Percentiles rank a stretch among this genome's conserved stretches.
Evolutionary conservation across 2,888 invertebrate genomes (phyloP).

Genomic region (Cepaea hortensis): DNA sequence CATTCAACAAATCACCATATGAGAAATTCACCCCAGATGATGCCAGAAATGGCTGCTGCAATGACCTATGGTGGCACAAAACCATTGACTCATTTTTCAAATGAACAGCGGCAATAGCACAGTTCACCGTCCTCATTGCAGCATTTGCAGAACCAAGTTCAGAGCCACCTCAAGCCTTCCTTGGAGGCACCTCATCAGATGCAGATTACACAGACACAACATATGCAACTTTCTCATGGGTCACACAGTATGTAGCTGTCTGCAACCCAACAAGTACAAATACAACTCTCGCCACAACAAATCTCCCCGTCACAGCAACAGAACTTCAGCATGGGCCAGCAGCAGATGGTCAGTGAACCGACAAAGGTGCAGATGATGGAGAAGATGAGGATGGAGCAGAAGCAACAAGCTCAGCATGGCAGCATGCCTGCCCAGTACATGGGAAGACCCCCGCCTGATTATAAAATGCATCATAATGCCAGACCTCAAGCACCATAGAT

Average conservation of each 20-base stretch:
- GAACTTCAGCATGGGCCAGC: constrained; percentile 53
- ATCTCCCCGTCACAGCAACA: constrained; percentile 64
- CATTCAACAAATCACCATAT: no score
- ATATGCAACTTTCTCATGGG: constrained; percentile 77
- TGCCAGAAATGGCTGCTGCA: background rate
- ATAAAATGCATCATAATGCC: no score
- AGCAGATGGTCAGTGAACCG: constrained; percentile 50
- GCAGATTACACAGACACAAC: constrained; percentile 90
- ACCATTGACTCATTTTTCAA: constrained; percentile 72
- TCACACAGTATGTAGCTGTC: constrained; percentile 68
- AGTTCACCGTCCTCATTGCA: constrained; percentile 69
- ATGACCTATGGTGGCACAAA: constrained; percentile 67
- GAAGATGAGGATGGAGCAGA: constrained; percentile 53
- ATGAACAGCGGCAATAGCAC: constrained; percentile 59
- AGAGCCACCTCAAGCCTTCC: constrained; percentile 85
- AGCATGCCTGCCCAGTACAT: constrained; percentile 63
- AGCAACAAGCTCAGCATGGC: constrained; percentile 48
- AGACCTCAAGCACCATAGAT: constrained; percentile 32
- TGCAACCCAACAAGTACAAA: constrained; percentile 72
- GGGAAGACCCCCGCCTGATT: constrained; percentile 76
- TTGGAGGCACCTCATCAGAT: constrained; percentile 83
- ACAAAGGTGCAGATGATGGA: constrained; percentile 56
- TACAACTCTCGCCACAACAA: constrained; percentile 79
- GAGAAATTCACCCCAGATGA: no score
- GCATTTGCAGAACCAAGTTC: no score